A percentile compares a stretch with the other conserved stretches of the same genome.
Conservation (phyloP, 2,113 vertebrate species). For the Ibidorhyncha struthersii region DNA sequence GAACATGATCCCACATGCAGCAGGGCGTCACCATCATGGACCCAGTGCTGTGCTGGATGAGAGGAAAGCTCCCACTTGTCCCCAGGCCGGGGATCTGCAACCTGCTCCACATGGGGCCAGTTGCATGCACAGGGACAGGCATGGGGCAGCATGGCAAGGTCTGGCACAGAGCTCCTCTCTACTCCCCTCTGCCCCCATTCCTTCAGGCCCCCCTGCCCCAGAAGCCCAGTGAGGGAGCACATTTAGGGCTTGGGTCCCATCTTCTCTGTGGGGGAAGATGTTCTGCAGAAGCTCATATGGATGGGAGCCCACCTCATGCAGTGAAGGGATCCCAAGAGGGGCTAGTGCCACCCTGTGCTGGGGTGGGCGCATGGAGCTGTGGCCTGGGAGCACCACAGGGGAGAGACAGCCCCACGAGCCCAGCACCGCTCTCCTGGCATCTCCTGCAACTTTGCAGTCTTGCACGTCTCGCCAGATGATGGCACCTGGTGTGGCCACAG, state of each 20-base stretch:
- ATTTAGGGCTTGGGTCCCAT: too few relatives aligned
- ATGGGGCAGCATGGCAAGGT: not conserved
- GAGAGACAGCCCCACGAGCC: not conserved
- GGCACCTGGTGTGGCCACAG: not conserved
- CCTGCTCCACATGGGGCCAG: not conserved
- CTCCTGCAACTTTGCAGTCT: not conserved
- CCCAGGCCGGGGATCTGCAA: not conserved
- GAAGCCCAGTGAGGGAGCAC: not conserved
- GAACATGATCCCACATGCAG: not conserved
- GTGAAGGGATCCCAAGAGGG: not conserved
- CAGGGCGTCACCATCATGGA: not conserved
- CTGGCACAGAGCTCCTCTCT: not conserved
- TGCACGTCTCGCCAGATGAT: not conserved
- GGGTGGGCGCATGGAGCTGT: accelerated
- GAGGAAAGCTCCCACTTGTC: not conserved
- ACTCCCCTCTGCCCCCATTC: not conserved
- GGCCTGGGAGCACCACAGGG: not conserved
- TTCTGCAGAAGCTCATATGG: not conserved
- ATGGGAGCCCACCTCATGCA: not conserved
- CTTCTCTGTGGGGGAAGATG: not conserved
- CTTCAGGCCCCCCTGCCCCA: not conserved
- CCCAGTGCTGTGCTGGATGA: not conserved
- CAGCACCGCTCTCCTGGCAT: accelerated
- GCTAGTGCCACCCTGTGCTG: not conserved
- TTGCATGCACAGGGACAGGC: not conserved